Conservation (phyloP, 2,797 vertebrate species). For the Meda fulgida region DNA sequence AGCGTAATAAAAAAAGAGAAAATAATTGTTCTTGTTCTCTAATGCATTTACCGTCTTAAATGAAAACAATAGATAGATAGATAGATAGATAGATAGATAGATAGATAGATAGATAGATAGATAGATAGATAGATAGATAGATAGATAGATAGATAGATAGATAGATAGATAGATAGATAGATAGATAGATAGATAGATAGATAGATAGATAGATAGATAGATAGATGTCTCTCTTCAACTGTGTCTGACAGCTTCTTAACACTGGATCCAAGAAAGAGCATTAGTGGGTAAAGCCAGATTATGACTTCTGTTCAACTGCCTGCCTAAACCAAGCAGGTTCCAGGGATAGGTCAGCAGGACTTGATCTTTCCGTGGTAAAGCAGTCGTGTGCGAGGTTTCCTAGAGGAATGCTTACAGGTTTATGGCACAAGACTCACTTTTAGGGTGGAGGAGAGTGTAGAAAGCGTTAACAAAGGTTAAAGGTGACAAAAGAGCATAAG, state of each 20-base stretch:
- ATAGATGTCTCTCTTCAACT: not conserved
- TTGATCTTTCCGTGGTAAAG: conserved; percentile 8
- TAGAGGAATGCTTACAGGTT: conserved; percentile 13
- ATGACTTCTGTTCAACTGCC: conserved; percentile 58
- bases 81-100: not conserved
- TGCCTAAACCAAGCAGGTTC: conserved; percentile 49
- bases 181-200: conserved; percentile 10
- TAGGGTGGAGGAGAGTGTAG: not conserved
- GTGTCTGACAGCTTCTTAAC: conserved; percentile 29
- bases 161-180: not conserved
- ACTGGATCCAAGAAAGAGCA: conserved; percentile 48
- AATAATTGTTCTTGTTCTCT: too few species aligned
- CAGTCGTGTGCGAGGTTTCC: not conserved
- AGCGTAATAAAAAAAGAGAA: too few species aligned
- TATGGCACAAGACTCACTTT: conserved; percentile 3
- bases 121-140: not conserved
- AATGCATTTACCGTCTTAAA: not conserved
- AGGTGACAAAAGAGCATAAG: not conserved
- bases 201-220: not conserved
- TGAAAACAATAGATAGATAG: too few species aligned
- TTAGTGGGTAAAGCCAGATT: conserved; percentile 66
- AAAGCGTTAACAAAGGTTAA: not conserved
- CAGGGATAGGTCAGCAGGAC: conserved; percentile 45
- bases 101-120: fast-evolving
- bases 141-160: not conserved